A percentile compares a stretch with the other conserved stretches of the same genome.
Conservation (phyloP, 2,113 vertebrate genomes). For the Silurus glanis region DNA sequence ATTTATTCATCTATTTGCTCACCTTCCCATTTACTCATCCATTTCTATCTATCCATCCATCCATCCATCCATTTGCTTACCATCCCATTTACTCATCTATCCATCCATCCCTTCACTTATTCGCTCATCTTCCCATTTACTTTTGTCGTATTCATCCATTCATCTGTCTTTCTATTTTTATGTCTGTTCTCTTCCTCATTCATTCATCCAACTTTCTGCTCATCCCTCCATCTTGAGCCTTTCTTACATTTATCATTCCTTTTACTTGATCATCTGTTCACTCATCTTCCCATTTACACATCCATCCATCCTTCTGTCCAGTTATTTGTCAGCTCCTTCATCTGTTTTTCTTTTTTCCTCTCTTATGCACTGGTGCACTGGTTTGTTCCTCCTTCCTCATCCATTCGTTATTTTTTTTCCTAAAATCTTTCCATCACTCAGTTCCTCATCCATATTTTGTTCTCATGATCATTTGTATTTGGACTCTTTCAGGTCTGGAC, state of each 20-base stretch:
- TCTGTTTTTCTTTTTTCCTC: no score
- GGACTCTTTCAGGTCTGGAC: constrained; percentile 73
- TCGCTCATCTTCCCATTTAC: not conserved
- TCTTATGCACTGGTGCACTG: not conserved
- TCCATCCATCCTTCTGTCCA: not conserved
- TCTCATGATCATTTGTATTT: not conserved
- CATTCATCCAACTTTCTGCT: not conserved
- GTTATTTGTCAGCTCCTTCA: not conserved
- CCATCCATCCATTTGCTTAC: no score
- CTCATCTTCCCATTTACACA: no score
- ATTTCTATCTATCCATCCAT: not conserved
- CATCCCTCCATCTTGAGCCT: not conserved
- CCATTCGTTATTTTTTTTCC: not conserved
- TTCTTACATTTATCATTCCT: no score
- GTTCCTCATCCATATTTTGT: not conserved
- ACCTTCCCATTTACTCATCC: not conserved
- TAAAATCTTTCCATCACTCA: not conserved
- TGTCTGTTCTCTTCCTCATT: not conserved
- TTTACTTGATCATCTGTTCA: no score
- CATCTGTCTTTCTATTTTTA: no score
- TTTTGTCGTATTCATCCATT: not conserved
- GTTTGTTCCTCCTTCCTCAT: not conserved
- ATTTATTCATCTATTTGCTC: no score
- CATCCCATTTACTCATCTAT: not conserved
- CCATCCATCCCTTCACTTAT: not conserved